These are phyloP conservation scores for Heliconius cydno DNA, from an alignment of 2,888 invertebrate genomes.

Conservation along the genomic window DNA sequence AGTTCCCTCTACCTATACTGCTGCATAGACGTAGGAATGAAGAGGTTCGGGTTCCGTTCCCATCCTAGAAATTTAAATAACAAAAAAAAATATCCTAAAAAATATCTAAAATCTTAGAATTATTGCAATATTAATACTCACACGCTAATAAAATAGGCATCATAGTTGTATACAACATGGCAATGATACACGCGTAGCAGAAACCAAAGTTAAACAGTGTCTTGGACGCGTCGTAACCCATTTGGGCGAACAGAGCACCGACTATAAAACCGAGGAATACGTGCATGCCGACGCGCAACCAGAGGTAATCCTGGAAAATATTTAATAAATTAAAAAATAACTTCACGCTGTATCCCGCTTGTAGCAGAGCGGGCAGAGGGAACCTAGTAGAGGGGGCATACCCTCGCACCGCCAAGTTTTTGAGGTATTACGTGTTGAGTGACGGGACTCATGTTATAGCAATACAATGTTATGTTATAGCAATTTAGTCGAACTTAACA, in stretches of 20 bases:
- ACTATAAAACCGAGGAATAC: constrained; percentile 87
- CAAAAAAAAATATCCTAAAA: too few relatives aligned
- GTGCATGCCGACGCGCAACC: constrained; percentile 87
- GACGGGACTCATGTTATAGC: too few relatives aligned
- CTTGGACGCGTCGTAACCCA: constrained; percentile 92
- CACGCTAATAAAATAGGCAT: constrained; percentile 91
- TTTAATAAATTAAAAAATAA: neutral
- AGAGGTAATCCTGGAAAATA: constrained; percentile 85
- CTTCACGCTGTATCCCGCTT: neutral
- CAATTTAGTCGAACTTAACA: too few relatives aligned
- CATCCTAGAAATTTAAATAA: too few relatives aligned
- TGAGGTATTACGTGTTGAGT: too few relatives aligned
- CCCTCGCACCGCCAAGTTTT: too few relatives aligned
- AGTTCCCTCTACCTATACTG: too few relatives aligned
- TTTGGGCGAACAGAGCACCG: constrained; percentile 87
- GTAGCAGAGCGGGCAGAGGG: neutral
- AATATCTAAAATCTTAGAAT: neutral
- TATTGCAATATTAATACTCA: constrained; percentile 77
- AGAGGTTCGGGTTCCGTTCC: too few relatives aligned
- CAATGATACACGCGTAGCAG: constrained; percentile 90
- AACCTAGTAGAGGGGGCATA: too few relatives aligned
- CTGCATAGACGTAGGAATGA: neutral
- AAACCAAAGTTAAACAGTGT: constrained; percentile 93
- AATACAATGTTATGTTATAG: too few relatives aligned
- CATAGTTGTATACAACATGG: constrained; percentile 92